A percentile compares a stretch with the other conserved stretches of the same genome.
phyloP scores from a whole-genome alignment of 37 sponge, comb jelly and placozoan species.

The Agelas oroides region DNA sequence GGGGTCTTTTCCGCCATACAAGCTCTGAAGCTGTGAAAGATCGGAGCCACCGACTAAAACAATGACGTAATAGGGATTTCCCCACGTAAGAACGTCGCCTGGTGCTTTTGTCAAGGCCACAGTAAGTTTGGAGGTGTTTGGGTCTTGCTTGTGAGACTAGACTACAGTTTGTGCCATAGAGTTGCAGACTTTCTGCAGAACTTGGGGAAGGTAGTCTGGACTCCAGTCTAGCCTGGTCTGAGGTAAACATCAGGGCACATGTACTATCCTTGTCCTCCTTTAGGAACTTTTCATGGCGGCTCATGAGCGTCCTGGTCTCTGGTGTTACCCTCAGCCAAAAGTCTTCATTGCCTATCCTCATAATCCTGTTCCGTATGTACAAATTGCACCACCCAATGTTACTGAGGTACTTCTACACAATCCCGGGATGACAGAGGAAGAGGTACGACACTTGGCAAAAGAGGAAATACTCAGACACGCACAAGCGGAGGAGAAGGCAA shows the following conservation, averaged over 20 bases:
- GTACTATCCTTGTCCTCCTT: too few species aligned
- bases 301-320: not conserved
- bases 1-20: not conserved
- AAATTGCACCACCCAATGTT: constrained; percentile 1
- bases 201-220: too few species aligned
- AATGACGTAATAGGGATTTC: not conserved
- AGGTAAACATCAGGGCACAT: too few species aligned
- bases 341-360: constrained; percentile 59
- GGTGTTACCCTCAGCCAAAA: constrained; percentile 21
- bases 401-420: not conserved
- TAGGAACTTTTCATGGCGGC: too few species aligned
- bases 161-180: too few species aligned
- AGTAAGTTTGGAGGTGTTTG: too few species aligned
- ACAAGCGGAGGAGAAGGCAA: not conserved
- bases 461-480: not conserved
- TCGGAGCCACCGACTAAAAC: not conserved
- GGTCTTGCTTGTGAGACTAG: too few species aligned
- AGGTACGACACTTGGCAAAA: not conserved
- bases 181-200: too few species aligned
- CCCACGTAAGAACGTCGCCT: not conserved
- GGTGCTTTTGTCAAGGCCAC: too few species aligned
- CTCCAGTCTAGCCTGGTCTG: too few species aligned
- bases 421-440: not conserved
- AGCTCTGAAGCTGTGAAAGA: not conserved
- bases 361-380: constrained; percentile 40